A percentile compares a stretch with the other conserved stretches of the same genome.
These are phyloP conservation scores for Acestrorhynchus altus DNA, from an alignment of 2,797 vertebrate species.

Conservation along the genomic window DNA sequence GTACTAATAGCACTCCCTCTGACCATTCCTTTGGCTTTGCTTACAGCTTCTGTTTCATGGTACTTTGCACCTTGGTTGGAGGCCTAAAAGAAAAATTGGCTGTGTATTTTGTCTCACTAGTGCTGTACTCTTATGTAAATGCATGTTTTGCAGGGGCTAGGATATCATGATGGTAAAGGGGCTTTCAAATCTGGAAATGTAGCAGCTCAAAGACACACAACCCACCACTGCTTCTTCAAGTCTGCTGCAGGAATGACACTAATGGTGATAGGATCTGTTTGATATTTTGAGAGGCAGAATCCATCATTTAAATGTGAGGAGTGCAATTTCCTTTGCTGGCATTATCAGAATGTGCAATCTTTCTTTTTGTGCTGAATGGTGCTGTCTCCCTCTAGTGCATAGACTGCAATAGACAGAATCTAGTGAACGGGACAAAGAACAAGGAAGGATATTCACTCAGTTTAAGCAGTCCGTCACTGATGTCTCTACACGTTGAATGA, in stretches of 20 bases:
- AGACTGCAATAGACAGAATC: not conserved
- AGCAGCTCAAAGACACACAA: conserved; percentile 25
- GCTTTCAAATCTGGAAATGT: conserved; percentile 28
- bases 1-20: not conserved
- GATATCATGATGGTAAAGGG: conserved; percentile 6
- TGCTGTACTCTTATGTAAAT: conserved; percentile 10
- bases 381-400: conserved; percentile 53
- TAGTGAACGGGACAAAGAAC: not conserved
- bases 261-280: conserved; percentile 42
- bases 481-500: not conserved
- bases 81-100: conserved; percentile 25
- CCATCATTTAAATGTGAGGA: conserved; percentile 43
- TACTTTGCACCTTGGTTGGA: conserved; percentile 29
- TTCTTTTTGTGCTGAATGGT: conserved; percentile 7
- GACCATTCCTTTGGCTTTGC: conserved; percentile 21
- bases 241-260: conserved; percentile 7
- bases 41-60: not conserved
- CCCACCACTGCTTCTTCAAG: not conserved
- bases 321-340: conserved; percentile 51
- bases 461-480: not conserved
- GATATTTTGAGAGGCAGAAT: conserved; percentile 33
- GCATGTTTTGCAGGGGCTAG: not conserved
- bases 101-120: not conserved
- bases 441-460: not conserved
- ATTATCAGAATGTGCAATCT: conserved; percentile 40